These are phyloP conservation scores for Schizopygopsis pylzovi DNA, from an alignment of 2,797 vertebrate genomes.

Conservation along the genomic window DNA sequence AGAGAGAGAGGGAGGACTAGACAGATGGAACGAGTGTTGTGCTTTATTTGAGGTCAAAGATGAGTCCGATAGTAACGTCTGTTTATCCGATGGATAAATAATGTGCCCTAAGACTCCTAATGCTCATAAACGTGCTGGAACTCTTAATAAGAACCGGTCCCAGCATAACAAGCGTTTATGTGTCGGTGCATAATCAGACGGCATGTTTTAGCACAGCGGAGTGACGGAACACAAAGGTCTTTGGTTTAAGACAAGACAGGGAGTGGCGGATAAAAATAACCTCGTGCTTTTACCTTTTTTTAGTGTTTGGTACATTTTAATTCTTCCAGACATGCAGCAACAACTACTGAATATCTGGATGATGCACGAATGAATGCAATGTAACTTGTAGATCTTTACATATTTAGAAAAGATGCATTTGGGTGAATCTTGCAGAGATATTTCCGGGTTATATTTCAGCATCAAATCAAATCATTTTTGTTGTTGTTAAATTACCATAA, in stretches of 20 bases:
- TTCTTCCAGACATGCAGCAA: slow-evolving; percentile 20
- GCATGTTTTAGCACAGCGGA: background rate
- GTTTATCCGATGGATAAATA: slow-evolving; percentile 12
- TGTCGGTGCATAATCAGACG: background rate
- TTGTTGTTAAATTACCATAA: background rate
- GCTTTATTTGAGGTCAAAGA: slow-evolving; percentile 31
- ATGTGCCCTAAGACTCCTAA: background rate
- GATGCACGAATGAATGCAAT: background rate
- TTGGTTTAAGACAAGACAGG: slow-evolving; percentile 24
- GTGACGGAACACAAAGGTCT: slow-evolving; percentile 18
- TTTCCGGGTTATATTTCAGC: background rate
- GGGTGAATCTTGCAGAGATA: background rate
- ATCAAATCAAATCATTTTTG: no score
- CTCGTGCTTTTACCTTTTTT: slow-evolving; percentile 11
- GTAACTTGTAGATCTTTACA: background rate
- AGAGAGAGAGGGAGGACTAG: slow-evolving; percentile 6
- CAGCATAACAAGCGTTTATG: background rate
- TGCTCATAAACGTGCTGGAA: slow-evolving; percentile 6
- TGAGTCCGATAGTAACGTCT: background rate
- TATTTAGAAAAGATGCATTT: background rate
- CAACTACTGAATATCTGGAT: background rate
- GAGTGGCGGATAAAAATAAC: slow-evolving; percentile 17
- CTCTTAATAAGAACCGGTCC: background rate
- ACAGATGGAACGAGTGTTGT: background rate
- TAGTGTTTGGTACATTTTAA: slow-evolving; percentile 35